Evolutionary conservation across 2,113 vertebrate species (phyloP).

Genomic region (Eublepharis macularius): DNA sequence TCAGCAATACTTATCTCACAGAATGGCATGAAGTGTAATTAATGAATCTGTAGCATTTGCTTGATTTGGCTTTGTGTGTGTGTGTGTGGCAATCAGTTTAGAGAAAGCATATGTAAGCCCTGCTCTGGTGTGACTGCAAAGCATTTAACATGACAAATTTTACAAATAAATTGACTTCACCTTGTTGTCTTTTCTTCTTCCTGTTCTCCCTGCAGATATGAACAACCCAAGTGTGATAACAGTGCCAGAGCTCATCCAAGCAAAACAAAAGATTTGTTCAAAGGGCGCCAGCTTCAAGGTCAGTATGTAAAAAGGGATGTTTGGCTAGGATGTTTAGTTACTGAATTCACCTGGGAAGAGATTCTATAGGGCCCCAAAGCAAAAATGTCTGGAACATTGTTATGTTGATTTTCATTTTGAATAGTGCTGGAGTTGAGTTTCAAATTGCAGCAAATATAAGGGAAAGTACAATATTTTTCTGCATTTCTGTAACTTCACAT

Average conservation of each 20-base stretch:
- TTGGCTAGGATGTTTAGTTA: constrained; percentile 10
- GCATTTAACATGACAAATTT: background rate
- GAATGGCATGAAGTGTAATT: background rate
- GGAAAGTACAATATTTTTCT: background rate
- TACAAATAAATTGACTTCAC: background rate
- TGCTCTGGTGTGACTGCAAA: background rate
- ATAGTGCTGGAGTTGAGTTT: background rate
- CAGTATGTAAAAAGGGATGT: constrained; percentile 44
- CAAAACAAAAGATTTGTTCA: constrained; percentile 88
- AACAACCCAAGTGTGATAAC: constrained; percentile 93
- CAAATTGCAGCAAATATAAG: background rate
- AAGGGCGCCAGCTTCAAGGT: constrained; percentile 92
- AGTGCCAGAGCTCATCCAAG: constrained; percentile 90
- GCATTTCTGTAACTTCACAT: constrained; percentile 3
- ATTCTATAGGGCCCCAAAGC: background rate
- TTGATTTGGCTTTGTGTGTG: background rate
- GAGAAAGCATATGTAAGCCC: background rate
- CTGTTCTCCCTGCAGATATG: constrained; percentile 78
- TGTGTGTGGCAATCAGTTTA: background rate
- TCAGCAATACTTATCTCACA: constrained; percentile 3
- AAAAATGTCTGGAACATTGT: background rate
- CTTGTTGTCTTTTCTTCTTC: background rate
- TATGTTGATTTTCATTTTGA: background rate
- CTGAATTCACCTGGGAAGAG: constrained; percentile 16
- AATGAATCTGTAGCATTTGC: background rate